Percentiles rank a stretch among this genome's conserved stretches.
Evolutionary conservation across 2,113 vertebrate species (phyloP).

Genomic region (Xenus cinereus): DNA sequence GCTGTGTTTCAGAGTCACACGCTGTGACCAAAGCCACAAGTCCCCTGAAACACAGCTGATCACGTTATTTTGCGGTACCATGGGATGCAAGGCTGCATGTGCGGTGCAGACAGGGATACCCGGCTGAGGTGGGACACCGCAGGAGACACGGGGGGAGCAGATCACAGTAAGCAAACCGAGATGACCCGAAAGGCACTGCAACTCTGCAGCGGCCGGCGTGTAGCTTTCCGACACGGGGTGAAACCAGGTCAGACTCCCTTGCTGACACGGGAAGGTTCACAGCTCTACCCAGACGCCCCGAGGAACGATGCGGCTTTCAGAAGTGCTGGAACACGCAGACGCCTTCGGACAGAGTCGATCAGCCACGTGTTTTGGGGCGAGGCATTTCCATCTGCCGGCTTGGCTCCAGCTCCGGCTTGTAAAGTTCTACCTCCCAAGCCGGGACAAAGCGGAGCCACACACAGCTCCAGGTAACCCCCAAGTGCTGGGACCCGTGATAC

Average conservation of each 20-base stretch:
- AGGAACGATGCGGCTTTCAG: rapidly evolving
- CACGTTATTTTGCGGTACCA: rapidly evolving
- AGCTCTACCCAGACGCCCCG: rapidly evolving
- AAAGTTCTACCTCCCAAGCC: neutral
- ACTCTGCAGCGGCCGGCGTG: rapidly evolving
- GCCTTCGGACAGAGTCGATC: rapidly evolving
- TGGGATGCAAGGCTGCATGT: rapidly evolving
- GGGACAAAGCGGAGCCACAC: neutral
- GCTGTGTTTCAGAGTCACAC: rapidly evolving
- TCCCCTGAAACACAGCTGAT: neutral
- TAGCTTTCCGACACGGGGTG: neutral
- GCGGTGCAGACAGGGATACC: neutral
- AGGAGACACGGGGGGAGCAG: rapidly evolving
- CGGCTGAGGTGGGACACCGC: rapidly evolving
- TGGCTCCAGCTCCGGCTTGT: neutral
- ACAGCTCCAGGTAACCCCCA: neutral
- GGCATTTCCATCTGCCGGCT: neutral
- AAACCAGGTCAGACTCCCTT: neutral
- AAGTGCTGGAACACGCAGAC: neutral
- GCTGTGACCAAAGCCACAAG: neutral
- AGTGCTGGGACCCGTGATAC: neutral
- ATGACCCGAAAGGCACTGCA: neutral
- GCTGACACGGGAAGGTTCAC: neutral
- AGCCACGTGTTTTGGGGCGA: rapidly evolving
- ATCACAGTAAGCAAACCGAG: neutral